phyloP scores from a whole-genome alignment of 1,140 invertebrate genomes.

The Mya arenaria region DNA sequence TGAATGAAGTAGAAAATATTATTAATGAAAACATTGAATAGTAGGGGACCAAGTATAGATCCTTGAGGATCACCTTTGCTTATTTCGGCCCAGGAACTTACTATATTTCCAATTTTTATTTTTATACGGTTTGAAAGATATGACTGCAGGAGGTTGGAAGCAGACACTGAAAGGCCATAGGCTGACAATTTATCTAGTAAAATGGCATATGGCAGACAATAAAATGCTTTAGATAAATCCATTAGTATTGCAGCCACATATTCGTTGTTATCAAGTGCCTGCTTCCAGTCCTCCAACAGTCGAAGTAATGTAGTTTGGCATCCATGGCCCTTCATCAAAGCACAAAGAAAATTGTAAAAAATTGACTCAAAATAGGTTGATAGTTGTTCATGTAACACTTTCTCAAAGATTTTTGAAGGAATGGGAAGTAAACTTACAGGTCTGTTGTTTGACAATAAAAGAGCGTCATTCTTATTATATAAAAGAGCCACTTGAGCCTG shows the following conservation, averaged over 20 bases:
- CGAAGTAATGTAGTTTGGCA: slow-evolving; percentile 21
- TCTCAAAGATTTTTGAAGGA: too few species aligned
- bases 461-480: slow-evolving; percentile 1
- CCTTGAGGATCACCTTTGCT: too few species aligned
- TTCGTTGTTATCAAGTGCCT: slow-evolving; percentile 1
- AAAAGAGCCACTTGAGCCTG: slow-evolving; percentile 12
- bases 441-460: background rate
- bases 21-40: too few species aligned
- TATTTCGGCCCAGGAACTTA: too few species aligned
- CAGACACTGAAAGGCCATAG: slow-evolving; percentile 7
- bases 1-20: too few species aligned
- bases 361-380: slow-evolving; percentile 6
- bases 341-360: slow-evolving; percentile 7
- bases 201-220: background rate
- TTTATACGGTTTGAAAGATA: too few species aligned
- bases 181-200: background rate
- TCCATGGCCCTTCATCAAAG: slow-evolving; percentile 8
- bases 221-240: slow-evolving; percentile 7
- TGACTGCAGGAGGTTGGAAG: too few species aligned
- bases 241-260: background rate
- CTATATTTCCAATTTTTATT: too few species aligned
- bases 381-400: too few species aligned
- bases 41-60: too few species aligned
- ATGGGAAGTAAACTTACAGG: background rate
- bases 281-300: slow-evolving; percentile 7